These are phyloP conservation scores for Yponomeuta cagnagella DNA, from an alignment of 2,888 invertebrate species.

Conservation along the genomic window DNA sequence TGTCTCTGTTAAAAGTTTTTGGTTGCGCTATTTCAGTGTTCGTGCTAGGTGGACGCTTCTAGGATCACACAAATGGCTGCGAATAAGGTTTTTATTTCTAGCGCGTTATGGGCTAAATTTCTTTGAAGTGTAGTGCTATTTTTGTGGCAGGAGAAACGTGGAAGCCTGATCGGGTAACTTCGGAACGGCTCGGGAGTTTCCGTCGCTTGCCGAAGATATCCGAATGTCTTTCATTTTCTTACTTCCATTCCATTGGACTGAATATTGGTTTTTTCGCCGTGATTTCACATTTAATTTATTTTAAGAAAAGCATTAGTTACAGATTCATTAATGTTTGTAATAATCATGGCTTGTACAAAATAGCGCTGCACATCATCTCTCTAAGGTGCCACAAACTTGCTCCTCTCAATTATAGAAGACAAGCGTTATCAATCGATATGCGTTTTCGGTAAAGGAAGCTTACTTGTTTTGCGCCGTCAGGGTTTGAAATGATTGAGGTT, in stretches of 20 bases:
- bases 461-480: no score
- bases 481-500: no score
- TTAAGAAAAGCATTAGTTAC: not conserved
- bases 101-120: not conserved
- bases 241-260: not conserved
- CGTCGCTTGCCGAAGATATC: not conserved
- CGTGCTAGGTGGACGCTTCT: conserved; percentile 1
- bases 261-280: not conserved
- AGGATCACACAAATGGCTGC: not conserved
- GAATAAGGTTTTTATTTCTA: conserved; percentile 1
- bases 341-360: not conserved
- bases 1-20: not conserved
- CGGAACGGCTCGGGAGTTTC: not conserved
- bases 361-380: not conserved
- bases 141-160: not conserved
- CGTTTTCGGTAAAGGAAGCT: no score
- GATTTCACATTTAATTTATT: not conserved
- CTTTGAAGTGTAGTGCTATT: not conserved
- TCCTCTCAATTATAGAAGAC: not conserved
- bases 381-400: not conserved
- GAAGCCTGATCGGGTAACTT: not conserved
- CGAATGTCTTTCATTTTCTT: not conserved
- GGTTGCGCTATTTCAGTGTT: not conserved
- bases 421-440: no score
- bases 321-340: not conserved